Base-by-base conservation (phyloP, 2,888 invertebrate species). In the Coleophora deauratella region DNA sequence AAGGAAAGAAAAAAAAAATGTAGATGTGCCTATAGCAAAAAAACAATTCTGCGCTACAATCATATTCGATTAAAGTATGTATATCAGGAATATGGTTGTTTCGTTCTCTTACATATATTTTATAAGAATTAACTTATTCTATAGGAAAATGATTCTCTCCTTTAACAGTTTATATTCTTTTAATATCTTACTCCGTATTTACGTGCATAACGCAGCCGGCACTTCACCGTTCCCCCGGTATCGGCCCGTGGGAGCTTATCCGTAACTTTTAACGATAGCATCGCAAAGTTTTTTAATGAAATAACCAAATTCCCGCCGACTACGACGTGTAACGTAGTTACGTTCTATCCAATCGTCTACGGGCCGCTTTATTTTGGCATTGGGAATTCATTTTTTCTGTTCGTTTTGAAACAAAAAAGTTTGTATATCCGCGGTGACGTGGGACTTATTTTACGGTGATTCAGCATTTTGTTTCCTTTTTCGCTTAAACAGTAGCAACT, bases 201-300 rank as follows among this genome's bases (percentile, higher is more conserved):
- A 3, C 21, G 3, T 21, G 21, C 21, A 21, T 21, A 21, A 21
- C 21, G 21, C 6, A 21, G 21, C 6, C 3, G 21, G 6, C 6
- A 21, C 21, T 21, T 21, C 6, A 10, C 11, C 15, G 27, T 14
- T 28, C 35, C 44, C 38, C 12, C 38, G 45, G 47, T 43, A 50
- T 52, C 45, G 49, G 62, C 65, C 74, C 76, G 59, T 65, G 63
- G 72, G 78, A 72, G 75, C 71, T 72, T 72, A 74, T 72, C 67
- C 68, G 59, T 63, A 85, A 82, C 80, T 84, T 85, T 82, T 80
- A 79, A 81, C 81, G 79, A 82, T 79, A 80, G 70, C 72, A 58
- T 53, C 51, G 59, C 62, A 62, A 78, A 84, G 78, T 82, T 84
- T 82, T 81, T 81, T 80, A 82, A 81, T 76, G 77, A 74, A 80